Evolutionary conservation across 2,888 invertebrate genomes (phyloP).

Genomic region (Meteorus cinctellus): DNA sequence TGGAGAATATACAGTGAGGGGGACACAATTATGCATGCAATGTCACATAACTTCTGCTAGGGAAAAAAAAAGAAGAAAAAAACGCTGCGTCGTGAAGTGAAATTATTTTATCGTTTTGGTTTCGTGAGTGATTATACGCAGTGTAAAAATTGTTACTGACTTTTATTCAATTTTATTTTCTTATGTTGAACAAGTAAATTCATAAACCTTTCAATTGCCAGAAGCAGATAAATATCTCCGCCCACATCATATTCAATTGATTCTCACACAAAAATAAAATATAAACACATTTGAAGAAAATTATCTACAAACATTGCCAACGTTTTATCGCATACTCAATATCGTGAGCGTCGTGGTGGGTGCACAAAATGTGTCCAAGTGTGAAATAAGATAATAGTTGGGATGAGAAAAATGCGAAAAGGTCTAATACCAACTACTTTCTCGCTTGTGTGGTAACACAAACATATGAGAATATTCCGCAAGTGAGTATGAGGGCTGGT

Average conservation of each 20-base stretch:
- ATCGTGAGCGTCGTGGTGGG: constrained; percentile 53
- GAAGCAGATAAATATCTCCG: too few relatives aligned
- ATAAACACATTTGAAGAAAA: too few relatives aligned
- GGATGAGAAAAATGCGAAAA: constrained; percentile 59
- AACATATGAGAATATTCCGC: constrained; percentile 36
- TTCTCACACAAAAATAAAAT: too few relatives aligned
- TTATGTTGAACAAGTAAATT: too few relatives aligned
- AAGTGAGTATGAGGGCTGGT: constrained; percentile 41
- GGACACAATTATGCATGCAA: constrained; percentile 1
- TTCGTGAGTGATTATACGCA: too few relatives aligned
- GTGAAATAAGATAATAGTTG: constrained; percentile 73
- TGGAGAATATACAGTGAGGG: too few relatives aligned
- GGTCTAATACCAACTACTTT: neutral
- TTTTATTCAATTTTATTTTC: too few relatives aligned
- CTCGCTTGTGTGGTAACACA: neutral
- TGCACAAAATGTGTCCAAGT: constrained; percentile 68
- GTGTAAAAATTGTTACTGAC: too few relatives aligned
- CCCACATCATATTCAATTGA: too few relatives aligned
- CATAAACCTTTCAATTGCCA: too few relatives aligned
- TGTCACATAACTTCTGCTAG: neutral
- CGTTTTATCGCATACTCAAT: neutral
- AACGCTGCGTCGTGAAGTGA: neutral
- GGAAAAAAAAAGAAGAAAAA: neutral
- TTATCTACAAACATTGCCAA: too few relatives aligned
- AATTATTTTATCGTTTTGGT: neutral